Base-by-base conservation (phyloP, 2,113 vertebrate genomes). In the Anolis sagrei region DNA sequence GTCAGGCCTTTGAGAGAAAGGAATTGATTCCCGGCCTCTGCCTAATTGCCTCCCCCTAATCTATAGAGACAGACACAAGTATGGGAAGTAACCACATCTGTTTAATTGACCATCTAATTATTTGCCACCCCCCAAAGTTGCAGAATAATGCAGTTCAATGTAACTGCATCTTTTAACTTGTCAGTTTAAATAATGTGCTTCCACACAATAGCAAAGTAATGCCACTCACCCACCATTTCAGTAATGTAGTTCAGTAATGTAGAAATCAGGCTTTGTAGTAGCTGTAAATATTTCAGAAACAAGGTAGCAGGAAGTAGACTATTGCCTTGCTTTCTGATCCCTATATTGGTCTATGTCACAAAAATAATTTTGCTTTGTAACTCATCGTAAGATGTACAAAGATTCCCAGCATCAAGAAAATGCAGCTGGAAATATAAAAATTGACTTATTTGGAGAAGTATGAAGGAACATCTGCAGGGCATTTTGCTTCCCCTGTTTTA, bases 201-300 rank as follows among this genome's bases (percentile, higher is more conserved):
- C 4, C 54, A 58, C 54, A 58, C 13, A 58, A 58, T 16, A 58
- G 14, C 54, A 58, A 18, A n/a, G 34, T 49, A 51, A 25, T 58
- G 34, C n/a, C 36, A 13, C 49, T 69, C 83, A 70, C 11, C 11
- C 29, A 64, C 3, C 73, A 58, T 85, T 69, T 69, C 23, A 32
- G 5, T 85, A 85, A 78, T 51, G 54, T 21, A n/a, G 29, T 69
- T 69, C 23, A 32, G 5, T 85, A 85, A 78, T 51, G 54, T 21
- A n/a, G 29, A 23, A 78, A 51, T 54, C 48, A 25, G 11, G 48
- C 7, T 34, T 70, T 8, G 39, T 16, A 64, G 58, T 73, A 27
- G 19, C 21, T 79, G 79, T 48, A 48, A 13, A 79, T 85, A 11
- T 79, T 61, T 72, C n/a, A 79, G 21, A 79, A 79, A 7, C 18